Evolutionary conservation across 1,140 invertebrate genomes (phyloP).

Genomic region (Aphaenogaster ashmeadi): DNA sequence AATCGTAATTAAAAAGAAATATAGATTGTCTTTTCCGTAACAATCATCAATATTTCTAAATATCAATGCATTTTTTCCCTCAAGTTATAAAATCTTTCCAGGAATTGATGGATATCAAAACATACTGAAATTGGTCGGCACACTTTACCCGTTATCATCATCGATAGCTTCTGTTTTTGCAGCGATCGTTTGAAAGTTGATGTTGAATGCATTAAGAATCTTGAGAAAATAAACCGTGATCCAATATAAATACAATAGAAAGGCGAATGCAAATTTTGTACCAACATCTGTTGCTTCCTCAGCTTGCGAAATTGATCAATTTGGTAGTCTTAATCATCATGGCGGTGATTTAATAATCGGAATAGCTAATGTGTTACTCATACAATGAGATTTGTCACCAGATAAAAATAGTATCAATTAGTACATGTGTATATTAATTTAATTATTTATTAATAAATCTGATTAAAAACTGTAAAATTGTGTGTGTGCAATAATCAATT

Average conservation of each 20-base stretch:
- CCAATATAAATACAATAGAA: conserved; percentile 36
- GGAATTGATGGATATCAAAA: neutral
- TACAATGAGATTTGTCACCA: neutral
- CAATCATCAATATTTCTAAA: neutral
- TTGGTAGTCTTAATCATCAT: neutral
- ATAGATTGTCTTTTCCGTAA: neutral
- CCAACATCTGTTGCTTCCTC: neutral
- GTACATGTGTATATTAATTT: conserved; percentile 9
- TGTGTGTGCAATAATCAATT: neutral
- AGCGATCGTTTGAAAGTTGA: neutral
- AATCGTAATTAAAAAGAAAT: neutral
- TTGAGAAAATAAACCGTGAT: conserved; percentile 6
- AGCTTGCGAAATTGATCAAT: neutral
- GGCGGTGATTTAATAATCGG: neutral
- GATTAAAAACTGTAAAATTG: neutral
- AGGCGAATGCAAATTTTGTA: neutral
- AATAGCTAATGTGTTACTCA: neutral
- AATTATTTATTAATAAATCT: conserved; percentile 16
- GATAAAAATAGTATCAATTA: conserved; percentile 4
- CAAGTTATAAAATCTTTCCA: neutral
- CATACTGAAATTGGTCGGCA: neutral
- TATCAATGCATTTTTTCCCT: neutral
- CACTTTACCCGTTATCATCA: conserved; percentile 3
- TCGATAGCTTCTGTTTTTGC: neutral
- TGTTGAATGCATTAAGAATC: neutral